Evolutionary conservation across 2,888 invertebrate genomes (phyloP), one percentile per base, ranked within the genome.

Genomic region (Dorcus hopei): DNA sequence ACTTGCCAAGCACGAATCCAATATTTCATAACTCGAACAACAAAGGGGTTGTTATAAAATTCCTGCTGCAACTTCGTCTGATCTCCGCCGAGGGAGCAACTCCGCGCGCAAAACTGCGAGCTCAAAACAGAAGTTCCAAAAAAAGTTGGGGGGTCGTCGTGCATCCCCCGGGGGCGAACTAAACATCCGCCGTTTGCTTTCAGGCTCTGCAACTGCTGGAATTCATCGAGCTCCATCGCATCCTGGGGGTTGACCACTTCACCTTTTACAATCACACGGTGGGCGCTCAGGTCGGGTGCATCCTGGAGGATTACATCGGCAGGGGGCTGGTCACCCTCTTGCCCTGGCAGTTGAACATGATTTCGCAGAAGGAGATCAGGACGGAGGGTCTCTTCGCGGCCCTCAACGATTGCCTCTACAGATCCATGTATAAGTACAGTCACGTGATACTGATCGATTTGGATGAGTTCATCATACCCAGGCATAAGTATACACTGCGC

Each of bases 331-430:
- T 91, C 57, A 88, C 88, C 1, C 75, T 93, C 63, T 79, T 92
- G 67, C 89, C 90, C 2, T 93, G 93, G 95, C 88, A 91, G 74
- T 83, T 95, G 66, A 89, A 93, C 61, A 90, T 93, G 82, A 83
- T 88, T 33, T 94, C 94, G 1, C 93, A 93, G 76, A 87, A 89
- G 72, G 95, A 95, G 79, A 95, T 95, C 62, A 87, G 95, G 62
- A 95, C 95, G 1, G 95, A 95, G 76, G 94, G 94, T 4, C 83
- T 93, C 62, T 95, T 95, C 77, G 94, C 95, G 0, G 93, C 95
- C 7, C 85, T 95, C 68, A 95, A 95, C 79, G 95, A 95, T 81
- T 95, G 95, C 76, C 84, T 95, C 19, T 95, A 95, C 79, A 85
- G 95, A 70, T 91, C 90, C 60, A 94, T 95, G 93, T 89, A 91